phyloP scores from a whole-genome alignment of 2,888 invertebrate species.

The Drosophila lacicola region DNA sequence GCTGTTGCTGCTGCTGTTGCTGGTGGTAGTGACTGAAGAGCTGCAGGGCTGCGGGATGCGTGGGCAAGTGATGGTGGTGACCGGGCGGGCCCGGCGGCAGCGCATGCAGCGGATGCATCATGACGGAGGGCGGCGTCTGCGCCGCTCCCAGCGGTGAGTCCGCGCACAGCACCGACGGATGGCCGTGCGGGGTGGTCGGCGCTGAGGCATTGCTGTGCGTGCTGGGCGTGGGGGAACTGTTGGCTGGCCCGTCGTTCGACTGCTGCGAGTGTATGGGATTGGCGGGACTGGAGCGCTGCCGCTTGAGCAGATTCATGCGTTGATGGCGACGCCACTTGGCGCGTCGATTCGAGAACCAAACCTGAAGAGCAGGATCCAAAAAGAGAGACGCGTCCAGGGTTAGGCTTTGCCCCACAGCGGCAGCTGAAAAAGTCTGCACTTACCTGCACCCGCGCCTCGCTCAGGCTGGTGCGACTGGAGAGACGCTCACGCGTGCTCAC shows the following conservation, averaged over 20 bases:
- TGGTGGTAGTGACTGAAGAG: slow-evolving; percentile 80
- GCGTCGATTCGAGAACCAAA: slow-evolving; percentile 99
- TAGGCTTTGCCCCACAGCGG: slow-evolving; percentile 9
- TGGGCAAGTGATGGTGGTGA: slow-evolving; percentile 66
- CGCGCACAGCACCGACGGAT: slow-evolving; percentile 53
- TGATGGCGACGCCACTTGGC: slow-evolving; percentile 99
- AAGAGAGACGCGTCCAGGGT: slow-evolving; percentile 1
- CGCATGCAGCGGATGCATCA: slow-evolving; percentile 63
- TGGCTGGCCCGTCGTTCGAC: slow-evolving; percentile 66
- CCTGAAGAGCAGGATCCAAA: slow-evolving; percentile 86
- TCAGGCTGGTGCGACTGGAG: slow-evolving; percentile 95
- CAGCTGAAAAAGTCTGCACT: slow-evolving; percentile 66
- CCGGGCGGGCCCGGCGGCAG: slow-evolving; percentile 67
- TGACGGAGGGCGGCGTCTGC: slow-evolving; percentile 58
- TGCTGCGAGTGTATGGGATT: slow-evolving; percentile 78
- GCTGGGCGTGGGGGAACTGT: slow-evolving; percentile 82
- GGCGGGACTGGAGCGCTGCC: slow-evolving; percentile 86
- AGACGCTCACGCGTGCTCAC: slow-evolving; percentile 96
- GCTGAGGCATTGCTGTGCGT: slow-evolving; percentile 82
- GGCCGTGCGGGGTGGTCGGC: slow-evolving; percentile 61
- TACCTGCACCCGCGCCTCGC: slow-evolving; percentile 98
- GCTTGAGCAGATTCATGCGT: slow-evolving; percentile 96
- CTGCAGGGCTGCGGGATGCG: slow-evolving; percentile 78
- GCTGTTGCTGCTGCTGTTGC: slow-evolving; percentile 70
- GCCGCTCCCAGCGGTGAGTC: slow-evolving; percentile 61